Evolutionary conservation across 2,113 vertebrate species (phyloP), one percentile per base, ranked within the genome.

Genomic region (Nicator chloris): DNA sequence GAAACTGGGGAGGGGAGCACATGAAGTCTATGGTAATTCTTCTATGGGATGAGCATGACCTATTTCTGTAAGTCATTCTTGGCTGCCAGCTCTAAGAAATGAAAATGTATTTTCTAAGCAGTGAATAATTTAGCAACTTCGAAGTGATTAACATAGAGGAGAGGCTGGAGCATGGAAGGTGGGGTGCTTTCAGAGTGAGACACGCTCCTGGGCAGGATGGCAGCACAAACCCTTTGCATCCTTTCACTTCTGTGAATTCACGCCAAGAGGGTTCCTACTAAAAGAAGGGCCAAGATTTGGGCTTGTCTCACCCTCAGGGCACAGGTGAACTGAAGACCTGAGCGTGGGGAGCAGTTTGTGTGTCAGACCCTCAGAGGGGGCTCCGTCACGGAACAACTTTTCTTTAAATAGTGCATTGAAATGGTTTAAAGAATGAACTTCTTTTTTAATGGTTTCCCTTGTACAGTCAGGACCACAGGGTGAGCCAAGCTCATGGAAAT

Each of bases 91-190:
- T 94, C 87, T 22, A 86, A 75, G 86, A 75, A 80, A 65, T 82
- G 87, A 54, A 95, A 94, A 82, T 80, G 68, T 65, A 27, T 87
- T 80, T 85, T 86, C 63, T 95, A 87, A 95, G 64, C 6, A 15
- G 85, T 95, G 94, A 95, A 96, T 95, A 95, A 95, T 95, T 96
- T 60, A 96, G 94, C 54, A 65, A 57, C 78, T 69, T 77, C 6
- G 15, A 27, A 85, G 75, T 76, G 91, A 93, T 93, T 87, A 87
- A 35, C 89, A 49, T 9, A 53, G 94, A 79, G 81, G 49, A 80
- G 72, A 27, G 60, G 73, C 81, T 60, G 15, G n/a, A 37, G 39
- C 53, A 18, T 13, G 57, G 47, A 31, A 27, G 89, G 91, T 47
- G 21, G 31, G 2, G 11, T 28, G 73, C 21, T 49, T 50, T 28